These are phyloP conservation scores for Galerucella calmariensis DNA, from an alignment of 2,888 invertebrate species.

Conservation along the genomic window DNA sequence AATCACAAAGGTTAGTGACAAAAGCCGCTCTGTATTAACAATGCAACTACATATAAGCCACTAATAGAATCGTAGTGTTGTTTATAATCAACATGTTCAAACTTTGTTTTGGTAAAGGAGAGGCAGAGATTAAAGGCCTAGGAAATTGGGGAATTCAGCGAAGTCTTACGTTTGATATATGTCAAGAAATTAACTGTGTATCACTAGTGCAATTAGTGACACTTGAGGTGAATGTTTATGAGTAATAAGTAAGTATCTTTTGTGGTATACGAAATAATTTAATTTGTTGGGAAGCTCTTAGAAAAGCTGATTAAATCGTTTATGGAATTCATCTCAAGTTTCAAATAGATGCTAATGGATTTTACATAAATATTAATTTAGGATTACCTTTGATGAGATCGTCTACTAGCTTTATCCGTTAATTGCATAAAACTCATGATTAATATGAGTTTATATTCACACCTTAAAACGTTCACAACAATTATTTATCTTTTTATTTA, in stretches of 20 bases:
- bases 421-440: neutral
- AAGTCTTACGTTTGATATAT: constrained; percentile 20
- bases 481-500: too few species aligned
- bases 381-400: neutral
- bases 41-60: constrained; percentile 34
- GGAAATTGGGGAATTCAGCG: constrained; percentile 33
- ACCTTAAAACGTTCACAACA: neutral
- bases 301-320: neutral
- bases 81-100: constrained; percentile 32
- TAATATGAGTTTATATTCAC: too few species aligned
- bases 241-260: neutral
- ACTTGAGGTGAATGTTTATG: neutral
- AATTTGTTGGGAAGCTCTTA: neutral
- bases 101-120: constrained; percentile 34
- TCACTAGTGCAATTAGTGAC: constrained; percentile 6
- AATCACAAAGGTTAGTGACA: constrained; percentile 28
- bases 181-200: constrained; percentile 18
- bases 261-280: neutral
- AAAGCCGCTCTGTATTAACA: constrained; percentile 31
- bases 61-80: constrained; percentile 43
- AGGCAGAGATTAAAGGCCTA: constrained; percentile 37
- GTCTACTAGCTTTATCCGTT: neutral
- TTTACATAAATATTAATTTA: neutral
- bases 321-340: too few species aligned
- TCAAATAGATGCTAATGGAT: neutral